Evolutionary conservation across 2,888 invertebrate genomes (phyloP), one percentile per base, ranked within the genome.

Genomic region (Agonum fuliginosum): DNA sequence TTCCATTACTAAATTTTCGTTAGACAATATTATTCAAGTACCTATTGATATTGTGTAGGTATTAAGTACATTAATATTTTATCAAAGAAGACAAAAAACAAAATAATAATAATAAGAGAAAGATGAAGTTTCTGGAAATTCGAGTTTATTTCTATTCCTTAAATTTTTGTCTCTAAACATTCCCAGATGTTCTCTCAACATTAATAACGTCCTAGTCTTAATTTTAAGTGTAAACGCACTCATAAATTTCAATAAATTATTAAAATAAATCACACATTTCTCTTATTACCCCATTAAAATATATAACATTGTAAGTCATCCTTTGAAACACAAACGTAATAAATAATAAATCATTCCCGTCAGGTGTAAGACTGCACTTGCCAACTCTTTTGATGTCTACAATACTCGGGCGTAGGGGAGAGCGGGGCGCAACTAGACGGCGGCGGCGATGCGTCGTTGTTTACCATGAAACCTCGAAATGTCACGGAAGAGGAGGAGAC

Each of bases 401-500:
- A 54, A 14, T 54, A 54, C 14, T 27, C 6, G 17, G 24, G 12
- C 1, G 30, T 30, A 30, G 30, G 27, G 27, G n/a, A 22, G 58
- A 10, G 30, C 17, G 54, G 54, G 54, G 22, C 12, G 22, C 2
- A 12, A n/a, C n/a, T 62, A 17, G 58, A 27, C 51, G 43, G 1
- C 20, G 43, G 43, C 43, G 37, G 46, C 46, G 46, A 14, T 46
- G 46, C 46, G 46, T 46, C 71, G 51, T 70, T 73, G 73, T 73
- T 73, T 73, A 73, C 73, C 54, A 58, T 54, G 58, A 54, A 70
- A 58, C 54, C 58, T 54, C 54, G 54, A 73, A 73, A 73, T 73
- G 73, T 73, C 73, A 73, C 73, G 73, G 37, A 73, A 14, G 73
- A 73, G 73, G 54, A 73, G 54, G 54, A 30, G 54, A 58, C n/a